Evolutionary conservation across 2,888 invertebrate genomes (phyloP), one percentile per base, ranked within the genome.

Genomic region (Boloria euphrosyne): DNA sequence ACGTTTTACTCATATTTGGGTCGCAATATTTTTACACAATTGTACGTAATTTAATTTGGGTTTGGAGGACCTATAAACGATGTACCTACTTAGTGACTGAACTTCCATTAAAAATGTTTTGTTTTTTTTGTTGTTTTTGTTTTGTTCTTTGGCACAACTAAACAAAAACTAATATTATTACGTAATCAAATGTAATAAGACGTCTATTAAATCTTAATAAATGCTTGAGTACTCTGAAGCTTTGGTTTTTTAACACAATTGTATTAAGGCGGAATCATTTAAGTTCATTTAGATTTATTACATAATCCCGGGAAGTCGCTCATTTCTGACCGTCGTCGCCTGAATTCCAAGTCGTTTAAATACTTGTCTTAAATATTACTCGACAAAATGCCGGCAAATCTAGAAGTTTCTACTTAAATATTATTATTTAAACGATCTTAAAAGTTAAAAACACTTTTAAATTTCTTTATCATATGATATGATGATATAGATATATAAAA

Each of bases 261-360:
- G 10, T 13, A 38, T n/a, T 18, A 17, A 27, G 46, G 17, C 31
- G 16, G 18, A 14, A 44, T n/a, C 50, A 47, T 46, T 65, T 64
- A 44, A 59, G 63, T 65, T 62, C 38, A 58, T 55, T 52, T 43
- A 57, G 64, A 68, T 54, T 61, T 60, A 51, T 73, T 69, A 67
- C 67, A 62, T 16, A 50, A 62, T 67, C 68, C 62, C 59, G 38
- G 67, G 70, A 72, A 63, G 57, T 59, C 47, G 55, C 38, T 62
- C 49, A 69, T 66, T 50, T 61, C 27, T 60, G 47, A 53, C 14
- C 13, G n/a, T 47, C 51, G 62, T 59, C 38, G 58, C 18, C 51
- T 17, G 44, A 64, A 47, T 64, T 58, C 27, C 51, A 58, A 52
- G 58, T 52, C 52, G 58, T 14, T 17, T 49, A 54, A 54, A 61